A percentile compares a stretch with the other conserved stretches of the same genome.
Conservation (phyloP, 2,797 vertebrate species). For the Okamejei kenojei region DNA sequence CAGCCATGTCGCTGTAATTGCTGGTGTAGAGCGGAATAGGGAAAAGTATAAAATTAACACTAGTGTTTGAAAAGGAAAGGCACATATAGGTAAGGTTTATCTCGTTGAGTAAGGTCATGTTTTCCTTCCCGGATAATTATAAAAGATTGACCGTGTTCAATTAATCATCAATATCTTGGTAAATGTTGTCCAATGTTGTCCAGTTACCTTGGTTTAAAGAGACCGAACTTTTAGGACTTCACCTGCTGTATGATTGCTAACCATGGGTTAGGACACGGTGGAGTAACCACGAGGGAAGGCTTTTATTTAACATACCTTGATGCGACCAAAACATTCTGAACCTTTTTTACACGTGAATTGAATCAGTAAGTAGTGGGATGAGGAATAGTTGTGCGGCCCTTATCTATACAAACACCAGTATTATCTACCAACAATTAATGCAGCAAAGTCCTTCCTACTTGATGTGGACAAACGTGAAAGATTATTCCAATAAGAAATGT, state of each 20-base stretch:
- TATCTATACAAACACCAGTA: background rate
- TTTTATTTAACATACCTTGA: background rate
- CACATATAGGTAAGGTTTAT: background rate
- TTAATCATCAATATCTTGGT: background rate
- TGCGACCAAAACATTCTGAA: background rate
- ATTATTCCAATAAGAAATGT: background rate
- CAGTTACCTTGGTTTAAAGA: background rate
- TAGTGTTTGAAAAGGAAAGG: background rate
- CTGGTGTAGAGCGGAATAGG: too few relatives aligned
- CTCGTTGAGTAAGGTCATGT: background rate
- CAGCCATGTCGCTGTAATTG: too few relatives aligned
- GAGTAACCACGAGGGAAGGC: background rate
- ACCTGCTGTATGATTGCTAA: background rate
- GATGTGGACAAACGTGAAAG: background rate
- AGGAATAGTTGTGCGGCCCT: background rate
- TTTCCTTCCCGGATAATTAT: background rate
- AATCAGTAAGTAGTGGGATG: background rate
- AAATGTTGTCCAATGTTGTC: background rate
- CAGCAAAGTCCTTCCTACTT: background rate
- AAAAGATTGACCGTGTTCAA: background rate
- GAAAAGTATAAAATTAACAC: background rate
- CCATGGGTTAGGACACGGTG: background rate
- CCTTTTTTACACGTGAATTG: background rate
- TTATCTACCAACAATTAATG: background rate
- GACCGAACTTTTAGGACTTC: background rate